A percentile compares a stretch with the other conserved stretches of the same genome.
phyloP scores from a whole-genome alignment of 1,140 invertebrate species.

The Ceratina calcarata region DNA sequence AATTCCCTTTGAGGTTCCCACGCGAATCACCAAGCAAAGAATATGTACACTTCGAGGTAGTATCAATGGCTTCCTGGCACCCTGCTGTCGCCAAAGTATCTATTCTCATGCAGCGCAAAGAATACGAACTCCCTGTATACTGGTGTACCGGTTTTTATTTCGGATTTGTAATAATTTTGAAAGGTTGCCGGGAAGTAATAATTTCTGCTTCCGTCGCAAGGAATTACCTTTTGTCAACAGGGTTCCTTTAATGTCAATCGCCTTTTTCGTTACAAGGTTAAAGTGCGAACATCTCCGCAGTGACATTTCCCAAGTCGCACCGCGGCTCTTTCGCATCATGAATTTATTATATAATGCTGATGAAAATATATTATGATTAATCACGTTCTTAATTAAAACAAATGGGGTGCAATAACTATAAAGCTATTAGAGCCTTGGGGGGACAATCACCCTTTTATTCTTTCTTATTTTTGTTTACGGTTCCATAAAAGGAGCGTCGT shows the following conservation, averaged over 20 bases:
- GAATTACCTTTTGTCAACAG: not conserved
- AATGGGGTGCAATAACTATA: not conserved
- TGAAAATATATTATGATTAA: not conserved
- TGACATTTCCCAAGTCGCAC: not conserved
- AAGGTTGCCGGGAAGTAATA: not conserved
- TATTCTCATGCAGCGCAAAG: not conserved
- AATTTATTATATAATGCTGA: not conserved
- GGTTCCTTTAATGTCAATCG: not conserved
- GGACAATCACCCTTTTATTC: not conserved
- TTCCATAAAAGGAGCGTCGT: too few species aligned
- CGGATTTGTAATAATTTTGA: not conserved
- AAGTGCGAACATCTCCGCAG: not conserved
- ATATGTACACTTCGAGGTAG: not conserved
- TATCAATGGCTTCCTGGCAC: not conserved
- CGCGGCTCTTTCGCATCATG: not conserved
- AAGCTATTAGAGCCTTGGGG: not conserved
- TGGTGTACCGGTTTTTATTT: not conserved
- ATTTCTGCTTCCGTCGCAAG: not conserved
- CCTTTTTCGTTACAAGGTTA: not conserved
- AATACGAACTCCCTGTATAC: not conserved
- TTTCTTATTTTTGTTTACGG: not conserved
- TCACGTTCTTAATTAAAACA: conserved; percentile 2
- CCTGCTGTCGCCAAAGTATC: too few species aligned
- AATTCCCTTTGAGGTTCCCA: conserved; percentile 9
- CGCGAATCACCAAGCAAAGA: not conserved